Evolutionary conservation across 2,797 vertebrate genomes (phyloP), one percentile per base, ranked within the genome.

Genomic region (Lacerta viridis): DNA sequence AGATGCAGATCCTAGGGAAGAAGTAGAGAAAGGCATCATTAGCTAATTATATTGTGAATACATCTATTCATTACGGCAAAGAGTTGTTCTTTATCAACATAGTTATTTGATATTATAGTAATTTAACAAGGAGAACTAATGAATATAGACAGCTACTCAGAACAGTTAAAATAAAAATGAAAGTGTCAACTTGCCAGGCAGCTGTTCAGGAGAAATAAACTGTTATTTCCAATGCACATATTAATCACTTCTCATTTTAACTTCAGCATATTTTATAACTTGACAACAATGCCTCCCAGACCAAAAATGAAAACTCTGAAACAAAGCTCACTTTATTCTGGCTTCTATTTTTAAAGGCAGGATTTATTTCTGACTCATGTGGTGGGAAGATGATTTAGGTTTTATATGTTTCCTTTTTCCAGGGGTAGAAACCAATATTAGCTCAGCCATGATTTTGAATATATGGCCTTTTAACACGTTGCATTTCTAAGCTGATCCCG

Each of bases 11-110:
- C 71, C 78, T 90, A 93, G 84, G 43, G 90, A 88, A 93, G 91
- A 90, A 90, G 90, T 71, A 91, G 89, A 77, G 91, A 94, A 93
- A 93, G 91, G 27, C 82, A 93, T 92, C 82, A 89, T 93, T 94
- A 93, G 11, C 77, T 59, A 93, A 92, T 94, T 93, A 93, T 11
- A 90, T 6, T 86, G 71, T 84, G 88, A 92, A 91, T 66, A 87
- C 71, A 0, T 0, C 91, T 95, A 85, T 95, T 88, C 66, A 85
- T 93, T 94, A 92, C 87, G 88, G 87, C 27, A 88, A 50, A 85
- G 90, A 18, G 18, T 88, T 87, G 9, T 85, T 92, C 75, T 93
- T 90, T 91, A 92, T 93, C 89, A 93, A 89, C 84, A 59, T 55
- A 36, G 83, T 46, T 94, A 95, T 93, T 94, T 88, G 90, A 61